Conservation (phyloP, 2,113 vertebrate genomes). For the Drymodes brunneopygia region DNA sequence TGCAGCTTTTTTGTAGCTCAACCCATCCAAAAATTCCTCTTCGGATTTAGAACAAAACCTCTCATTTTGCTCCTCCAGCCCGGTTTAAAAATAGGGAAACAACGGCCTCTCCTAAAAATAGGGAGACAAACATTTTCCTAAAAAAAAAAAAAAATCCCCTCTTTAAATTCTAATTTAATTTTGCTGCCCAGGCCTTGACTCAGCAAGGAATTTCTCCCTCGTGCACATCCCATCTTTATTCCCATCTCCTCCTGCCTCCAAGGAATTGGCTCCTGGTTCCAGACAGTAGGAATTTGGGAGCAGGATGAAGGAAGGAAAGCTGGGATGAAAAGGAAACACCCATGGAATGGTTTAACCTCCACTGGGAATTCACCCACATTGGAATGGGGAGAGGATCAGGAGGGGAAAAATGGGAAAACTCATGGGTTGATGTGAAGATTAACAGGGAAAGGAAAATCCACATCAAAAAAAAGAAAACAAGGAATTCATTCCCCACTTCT, state of each 20-base stretch:
- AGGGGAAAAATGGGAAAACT: neutral
- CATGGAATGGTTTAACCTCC: neutral
- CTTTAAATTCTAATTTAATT: neutral
- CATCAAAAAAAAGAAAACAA: neutral
- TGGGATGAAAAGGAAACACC: neutral
- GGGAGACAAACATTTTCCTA: neutral
- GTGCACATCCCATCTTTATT: neutral
- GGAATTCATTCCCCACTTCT: neutral
- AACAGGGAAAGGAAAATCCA: neutral
- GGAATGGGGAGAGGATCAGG: neutral
- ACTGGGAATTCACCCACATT: neutral
- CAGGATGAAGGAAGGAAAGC: neutral
- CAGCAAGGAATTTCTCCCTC: neutral
- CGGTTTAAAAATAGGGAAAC: slow-evolving; percentile 14
- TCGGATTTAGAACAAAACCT: slow-evolving; percentile 47
- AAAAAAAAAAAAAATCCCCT: neutral
- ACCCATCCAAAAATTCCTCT: slow-evolving; percentile 11
- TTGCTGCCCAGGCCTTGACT: neutral
- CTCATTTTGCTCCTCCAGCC: slow-evolving; percentile 33
- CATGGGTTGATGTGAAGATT: neutral
- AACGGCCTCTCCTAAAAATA: neutral
- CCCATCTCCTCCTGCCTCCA: neutral
- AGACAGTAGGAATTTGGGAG: neutral
- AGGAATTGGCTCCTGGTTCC: neutral
- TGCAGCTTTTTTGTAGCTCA: neutral